These are phyloP conservation scores for Puntigrus tetrazona DNA, from an alignment of 2,113 vertebrate genomes.

Conservation along the genomic window DNA sequence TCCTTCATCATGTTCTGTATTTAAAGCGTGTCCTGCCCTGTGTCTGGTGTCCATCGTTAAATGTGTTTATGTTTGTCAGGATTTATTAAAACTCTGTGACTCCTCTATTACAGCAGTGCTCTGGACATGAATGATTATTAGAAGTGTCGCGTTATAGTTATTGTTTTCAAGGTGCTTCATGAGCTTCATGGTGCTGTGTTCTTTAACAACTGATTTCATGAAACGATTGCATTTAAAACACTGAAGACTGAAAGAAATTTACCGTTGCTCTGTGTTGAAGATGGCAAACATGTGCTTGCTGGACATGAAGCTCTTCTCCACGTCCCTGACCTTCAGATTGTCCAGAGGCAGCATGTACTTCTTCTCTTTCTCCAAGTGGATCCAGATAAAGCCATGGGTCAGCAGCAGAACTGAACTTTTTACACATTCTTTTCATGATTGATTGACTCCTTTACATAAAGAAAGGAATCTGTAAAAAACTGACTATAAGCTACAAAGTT, in stretches of 20 bases:
- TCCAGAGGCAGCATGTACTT: conserved; percentile 96
- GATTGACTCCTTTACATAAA: not conserved
- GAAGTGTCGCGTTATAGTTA: too few species aligned
- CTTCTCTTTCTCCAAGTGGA: conserved; percentile 93
- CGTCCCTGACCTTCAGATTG: conserved; percentile 89
- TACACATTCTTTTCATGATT: not conserved
- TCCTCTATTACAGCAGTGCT: too few species aligned
- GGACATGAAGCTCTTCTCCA: conserved; percentile 92
- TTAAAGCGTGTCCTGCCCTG: too few species aligned
- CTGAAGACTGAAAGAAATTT: conserved; percentile 29
- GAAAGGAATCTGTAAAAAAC: not conserved
- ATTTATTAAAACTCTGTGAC: too few species aligned
- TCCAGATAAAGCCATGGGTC: not conserved
- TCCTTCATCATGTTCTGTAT: too few species aligned
- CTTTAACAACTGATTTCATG: not conserved
- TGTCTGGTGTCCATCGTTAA: too few species aligned
- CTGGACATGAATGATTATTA: too few species aligned
- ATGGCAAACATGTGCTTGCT: conserved; percentile 89
- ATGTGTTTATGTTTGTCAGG: too few species aligned
- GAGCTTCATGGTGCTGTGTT: not conserved
- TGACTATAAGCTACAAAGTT: not conserved
- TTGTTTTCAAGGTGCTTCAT: not conserved
- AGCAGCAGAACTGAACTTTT: not conserved
- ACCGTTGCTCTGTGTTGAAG: conserved; percentile 91
- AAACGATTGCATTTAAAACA: not conserved